phyloP scores from a whole-genome alignment of 2,888 invertebrate genomes.

The Melipona bicolor region DNA sequence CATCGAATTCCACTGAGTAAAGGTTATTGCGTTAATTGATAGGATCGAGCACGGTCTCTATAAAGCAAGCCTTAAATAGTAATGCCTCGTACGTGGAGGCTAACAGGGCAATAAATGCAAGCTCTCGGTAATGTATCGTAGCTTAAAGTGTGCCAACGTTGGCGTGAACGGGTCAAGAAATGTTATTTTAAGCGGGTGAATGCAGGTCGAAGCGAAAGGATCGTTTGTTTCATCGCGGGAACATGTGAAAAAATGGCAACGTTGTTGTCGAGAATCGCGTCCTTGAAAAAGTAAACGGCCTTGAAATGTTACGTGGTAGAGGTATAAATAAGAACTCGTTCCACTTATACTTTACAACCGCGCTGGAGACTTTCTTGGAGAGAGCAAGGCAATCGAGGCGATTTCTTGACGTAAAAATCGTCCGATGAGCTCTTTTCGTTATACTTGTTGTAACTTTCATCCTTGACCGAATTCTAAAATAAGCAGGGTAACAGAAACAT shows the following conservation, averaged over 20 bases:
- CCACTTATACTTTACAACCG: too few relatives aligned
- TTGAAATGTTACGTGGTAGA: not conserved
- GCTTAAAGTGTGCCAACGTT: slow-evolving; percentile 23
- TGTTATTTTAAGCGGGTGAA: slow-evolving; percentile 10
- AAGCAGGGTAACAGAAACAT: too few relatives aligned
- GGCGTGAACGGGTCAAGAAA: slow-evolving; percentile 26
- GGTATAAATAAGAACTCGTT: too few relatives aligned
- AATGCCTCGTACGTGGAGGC: slow-evolving; percentile 8
- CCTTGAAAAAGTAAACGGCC: not conserved
- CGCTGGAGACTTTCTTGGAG: too few relatives aligned
- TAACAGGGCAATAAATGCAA: slow-evolving; percentile 24
- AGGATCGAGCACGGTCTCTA: not conserved
- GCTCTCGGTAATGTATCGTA: slow-evolving; percentile 12
- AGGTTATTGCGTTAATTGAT: not conserved
- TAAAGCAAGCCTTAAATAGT: not conserved
- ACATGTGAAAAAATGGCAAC: not conserved
- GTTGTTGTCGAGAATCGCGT: not conserved
- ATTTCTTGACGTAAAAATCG: too few relatives aligned
- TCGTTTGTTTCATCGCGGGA: not conserved
- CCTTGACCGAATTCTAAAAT: too few relatives aligned
- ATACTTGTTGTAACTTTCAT: too few relatives aligned
- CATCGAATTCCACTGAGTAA: not conserved
- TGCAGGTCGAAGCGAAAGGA: slow-evolving; percentile 21
- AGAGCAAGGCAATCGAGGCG: too few relatives aligned
- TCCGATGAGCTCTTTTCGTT: too few relatives aligned